Conservation (phyloP, 2,797 vertebrate genomes). For the Macrochelys suwanniensis region DNA sequence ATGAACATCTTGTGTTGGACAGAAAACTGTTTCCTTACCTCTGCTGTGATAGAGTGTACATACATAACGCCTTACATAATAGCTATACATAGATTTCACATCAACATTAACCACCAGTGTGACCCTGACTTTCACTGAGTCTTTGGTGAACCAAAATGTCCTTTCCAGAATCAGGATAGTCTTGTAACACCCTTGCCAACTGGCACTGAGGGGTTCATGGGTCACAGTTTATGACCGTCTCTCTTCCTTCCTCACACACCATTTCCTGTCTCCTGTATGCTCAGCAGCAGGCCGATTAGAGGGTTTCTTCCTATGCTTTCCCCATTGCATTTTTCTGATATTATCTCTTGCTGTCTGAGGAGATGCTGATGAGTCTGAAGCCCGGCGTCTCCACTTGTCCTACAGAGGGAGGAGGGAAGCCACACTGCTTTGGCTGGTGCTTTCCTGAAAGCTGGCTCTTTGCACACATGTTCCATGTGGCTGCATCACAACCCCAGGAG, state of each 20-base stretch:
- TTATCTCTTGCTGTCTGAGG: neutral
- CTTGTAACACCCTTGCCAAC: too few species aligned
- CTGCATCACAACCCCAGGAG: neutral
- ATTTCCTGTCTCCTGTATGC: neutral
- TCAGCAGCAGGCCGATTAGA: neutral
- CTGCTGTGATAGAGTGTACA: too few species aligned
- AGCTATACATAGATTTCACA: too few species aligned
- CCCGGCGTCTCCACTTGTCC: neutral
- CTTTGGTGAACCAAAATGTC: too few species aligned
- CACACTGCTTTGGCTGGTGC: neutral
- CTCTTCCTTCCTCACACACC: neutral
- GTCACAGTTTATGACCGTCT: neutral
- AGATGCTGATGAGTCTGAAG: neutral
- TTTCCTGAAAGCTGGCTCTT: neutral
- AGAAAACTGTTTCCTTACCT: too few species aligned
- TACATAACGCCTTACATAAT: too few species aligned
- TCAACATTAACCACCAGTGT: too few species aligned
- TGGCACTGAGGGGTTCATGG: neutral
- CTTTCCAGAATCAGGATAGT: too few species aligned
- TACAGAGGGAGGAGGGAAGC: neutral
- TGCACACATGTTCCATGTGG: neutral
- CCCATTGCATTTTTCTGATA: neutral
- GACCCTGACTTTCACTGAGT: too few species aligned
- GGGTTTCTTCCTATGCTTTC: too few species aligned
- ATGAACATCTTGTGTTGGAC: too few species aligned